Percentiles rank a stretch among this genome's conserved stretches.
Evolutionary conservation across 2,888 invertebrate species (phyloP).

Genomic region (Drosophila vallismaia): DNA sequence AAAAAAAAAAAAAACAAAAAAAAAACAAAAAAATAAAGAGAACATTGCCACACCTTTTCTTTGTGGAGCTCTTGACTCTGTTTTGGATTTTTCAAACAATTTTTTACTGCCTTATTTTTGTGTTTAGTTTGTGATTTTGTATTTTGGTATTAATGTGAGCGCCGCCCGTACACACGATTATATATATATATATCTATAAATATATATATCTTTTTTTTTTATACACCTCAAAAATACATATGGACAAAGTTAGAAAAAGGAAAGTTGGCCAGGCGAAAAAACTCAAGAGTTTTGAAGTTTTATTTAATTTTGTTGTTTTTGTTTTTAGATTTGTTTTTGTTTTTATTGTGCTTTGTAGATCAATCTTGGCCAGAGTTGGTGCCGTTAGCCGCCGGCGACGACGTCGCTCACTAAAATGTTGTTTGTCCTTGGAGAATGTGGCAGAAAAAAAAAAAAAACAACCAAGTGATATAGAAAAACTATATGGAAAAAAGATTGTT

Average conservation of each 20-base stretch:
- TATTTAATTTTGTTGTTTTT: constrained; percentile 6
- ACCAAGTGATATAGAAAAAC: constrained; percentile 27
- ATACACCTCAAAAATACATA: constrained; percentile 8
- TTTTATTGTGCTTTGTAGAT: constrained; percentile 62
- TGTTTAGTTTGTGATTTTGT: constrained; percentile 41
- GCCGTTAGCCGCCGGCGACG: constrained; percentile 64
- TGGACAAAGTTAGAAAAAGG: constrained; percentile 58
- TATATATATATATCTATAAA: constrained; percentile 15
- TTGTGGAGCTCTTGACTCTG: constrained; percentile 51
- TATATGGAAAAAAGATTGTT: constrained; percentile 40
- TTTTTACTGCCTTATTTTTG: constrained; percentile 46
- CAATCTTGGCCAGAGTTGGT: constrained; percentile 67
- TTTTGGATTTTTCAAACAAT: constrained; percentile 45
- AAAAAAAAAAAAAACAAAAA: constrained; percentile 1
- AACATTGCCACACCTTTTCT: constrained; percentile 44
- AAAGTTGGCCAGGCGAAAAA: constrained; percentile 69
- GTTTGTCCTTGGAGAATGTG: constrained; percentile 81
- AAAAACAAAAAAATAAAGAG: constrained; percentile 28
- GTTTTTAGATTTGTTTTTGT: neutral
- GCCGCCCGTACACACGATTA: constrained; percentile 70
- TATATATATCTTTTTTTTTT: constrained; percentile 5
- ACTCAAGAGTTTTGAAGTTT: constrained; percentile 33
- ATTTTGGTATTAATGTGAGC: constrained; percentile 64
- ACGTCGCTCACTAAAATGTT: constrained; percentile 72
- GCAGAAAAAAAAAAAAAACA: constrained; percentile 40